Evolutionary conservation across 30 jellyfish, hydroid and myxozoan genomes (phyloP).

Genomic region (Catostylus mosaicus): DNA sequence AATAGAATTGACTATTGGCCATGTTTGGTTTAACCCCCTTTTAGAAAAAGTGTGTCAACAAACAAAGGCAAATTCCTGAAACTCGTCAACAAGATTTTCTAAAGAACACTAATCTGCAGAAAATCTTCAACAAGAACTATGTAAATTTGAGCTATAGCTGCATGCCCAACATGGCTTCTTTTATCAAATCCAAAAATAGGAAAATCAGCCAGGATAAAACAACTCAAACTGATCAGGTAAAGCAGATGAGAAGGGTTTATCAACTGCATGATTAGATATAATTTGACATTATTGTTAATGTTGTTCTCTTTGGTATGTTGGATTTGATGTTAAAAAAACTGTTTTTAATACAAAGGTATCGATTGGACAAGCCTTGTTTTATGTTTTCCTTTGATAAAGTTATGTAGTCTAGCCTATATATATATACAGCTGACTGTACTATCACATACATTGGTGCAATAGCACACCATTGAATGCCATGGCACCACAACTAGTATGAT

Average conservation of each 20-base stretch:
- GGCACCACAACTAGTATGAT: not conserved
- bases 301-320: conserved; percentile 9
- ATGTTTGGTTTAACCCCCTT: no score
- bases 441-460: not conserved
- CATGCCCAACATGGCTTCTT: no score
- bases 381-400: conserved; percentile 1
- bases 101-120: no score
- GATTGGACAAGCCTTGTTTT: conserved; percentile 11
- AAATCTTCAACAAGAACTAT: no score
- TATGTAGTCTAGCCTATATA: conserved; percentile 19
- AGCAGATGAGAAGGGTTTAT: not conserved
- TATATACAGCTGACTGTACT: conserved; percentile 20
- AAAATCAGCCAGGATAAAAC: no score
- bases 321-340: conserved; percentile 4
- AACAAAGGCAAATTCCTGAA: no score
- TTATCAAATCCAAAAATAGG: no score
- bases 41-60: no score
- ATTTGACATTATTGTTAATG: not conserved
- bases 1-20: no score
- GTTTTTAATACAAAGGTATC: not conserved
- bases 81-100: no score
- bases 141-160: no score
- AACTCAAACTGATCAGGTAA: not conserved
- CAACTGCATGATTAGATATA: not conserved
- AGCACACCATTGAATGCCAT: conserved; percentile 2